phyloP scores from a whole-genome alignment of 2,797 vertebrate species.

The Sylvilagus floridanus region DNA sequence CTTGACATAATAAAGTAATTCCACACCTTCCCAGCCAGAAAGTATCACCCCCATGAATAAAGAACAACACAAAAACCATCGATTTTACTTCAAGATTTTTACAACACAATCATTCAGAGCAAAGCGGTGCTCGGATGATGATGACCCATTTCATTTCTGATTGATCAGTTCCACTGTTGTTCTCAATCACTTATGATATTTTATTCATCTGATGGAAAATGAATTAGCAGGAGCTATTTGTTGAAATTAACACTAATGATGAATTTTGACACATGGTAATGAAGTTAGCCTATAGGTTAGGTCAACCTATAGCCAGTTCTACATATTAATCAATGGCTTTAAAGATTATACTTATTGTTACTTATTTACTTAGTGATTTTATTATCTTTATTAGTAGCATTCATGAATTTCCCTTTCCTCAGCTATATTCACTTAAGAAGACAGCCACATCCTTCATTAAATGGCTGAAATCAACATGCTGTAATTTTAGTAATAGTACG shows the following conservation, averaged over 20 bases:
- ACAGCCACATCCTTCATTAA: not conserved
- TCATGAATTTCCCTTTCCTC: slow-evolving; percentile 2
- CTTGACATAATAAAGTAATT: not conserved
- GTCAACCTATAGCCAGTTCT: not conserved
- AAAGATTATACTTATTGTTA: not conserved
- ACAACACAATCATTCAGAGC: not conserved
- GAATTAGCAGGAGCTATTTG: slow-evolving; percentile 20
- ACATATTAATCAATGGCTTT: not conserved
- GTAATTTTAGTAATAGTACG: slow-evolving; percentile 15
- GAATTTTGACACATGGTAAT: not conserved
- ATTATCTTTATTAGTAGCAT: not conserved
- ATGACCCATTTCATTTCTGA: not conserved
- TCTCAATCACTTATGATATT: not conserved
- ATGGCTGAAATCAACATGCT: not conserved
- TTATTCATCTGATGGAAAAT: not conserved
- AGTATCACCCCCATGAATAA: not conserved
- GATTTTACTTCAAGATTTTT: not conserved
- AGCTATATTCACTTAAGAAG: not conserved
- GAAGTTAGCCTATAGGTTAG: not conserved
- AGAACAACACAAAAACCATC: not conserved
- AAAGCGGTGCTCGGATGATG: not conserved
- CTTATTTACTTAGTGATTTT: not conserved
- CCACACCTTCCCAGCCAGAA: not conserved
- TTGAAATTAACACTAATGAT: not conserved
- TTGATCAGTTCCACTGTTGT: not conserved